Evolutionary conservation across 2,113 vertebrate species (phyloP), one percentile per base, ranked within the genome.

Genomic region (Rhodinocichla rosea): DNA sequence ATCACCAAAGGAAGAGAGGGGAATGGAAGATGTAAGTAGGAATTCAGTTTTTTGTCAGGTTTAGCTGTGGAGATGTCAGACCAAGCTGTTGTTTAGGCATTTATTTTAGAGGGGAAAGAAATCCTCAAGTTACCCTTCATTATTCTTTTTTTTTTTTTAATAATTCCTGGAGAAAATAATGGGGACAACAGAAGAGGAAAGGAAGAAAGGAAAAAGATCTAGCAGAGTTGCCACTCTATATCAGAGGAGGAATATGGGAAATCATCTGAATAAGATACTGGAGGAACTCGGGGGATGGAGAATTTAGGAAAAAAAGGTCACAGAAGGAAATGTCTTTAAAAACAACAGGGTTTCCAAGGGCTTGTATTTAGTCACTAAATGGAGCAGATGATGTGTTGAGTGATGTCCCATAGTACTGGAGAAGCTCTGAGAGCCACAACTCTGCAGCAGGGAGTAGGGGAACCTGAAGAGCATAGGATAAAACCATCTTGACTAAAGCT

Each of bases 341-440:
- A 74, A n/a, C 6, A 8, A 35, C 16, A 45, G n/a, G 12, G 13
- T 84, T 89, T 95, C 52, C 55, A 60, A 40, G 11, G 75, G 16
- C 5, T 80, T 81, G 59, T 67, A 45, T 15, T 90, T 75, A 56
- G 52, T 37, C 35, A 21, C 42, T 22, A 85, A 55, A 82, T 35
- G 45, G 52, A 94, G 63, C 35, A 91, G 53, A 28, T 75, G 40
- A 91, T 65, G n/a, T 76, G 53, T 15, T 75, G 65, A 73, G 59
- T 80, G 21, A 33, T 47, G 47, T 79, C 37, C 24, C 1, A 2
- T 45, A 44, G 40, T 52, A 11, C 49, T 59, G 0, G 2, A 77
- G 45, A 65, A 85, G 28, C 33, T 92, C 62, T 62, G 42, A 50
- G 63, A 70, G 28, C 16, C 33, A 56, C 42, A 50, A 2, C 9